Evolutionary conservation across 2,113 vertebrate species (phyloP).

Genomic region (Pandion haliaetus): DNA sequence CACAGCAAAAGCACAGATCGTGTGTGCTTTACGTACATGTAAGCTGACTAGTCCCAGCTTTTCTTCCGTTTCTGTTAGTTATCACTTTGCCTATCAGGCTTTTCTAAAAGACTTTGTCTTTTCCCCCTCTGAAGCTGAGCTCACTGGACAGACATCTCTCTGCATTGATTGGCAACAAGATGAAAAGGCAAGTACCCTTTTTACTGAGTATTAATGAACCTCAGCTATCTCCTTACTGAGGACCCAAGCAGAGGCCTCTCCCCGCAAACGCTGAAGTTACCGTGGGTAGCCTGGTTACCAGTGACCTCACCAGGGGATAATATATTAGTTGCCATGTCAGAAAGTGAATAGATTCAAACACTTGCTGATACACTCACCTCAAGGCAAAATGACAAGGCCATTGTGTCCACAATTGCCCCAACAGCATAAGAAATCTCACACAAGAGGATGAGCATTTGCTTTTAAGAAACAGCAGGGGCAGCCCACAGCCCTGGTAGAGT

Average conservation of each 20-base stretch:
- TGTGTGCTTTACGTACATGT: fast-evolving
- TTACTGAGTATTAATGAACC: not conserved
- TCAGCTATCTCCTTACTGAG: not conserved
- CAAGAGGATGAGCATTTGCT: not conserved
- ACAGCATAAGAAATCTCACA: not conserved
- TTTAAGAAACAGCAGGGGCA: not conserved
- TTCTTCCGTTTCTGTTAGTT: not conserved
- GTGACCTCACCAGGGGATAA: not conserved
- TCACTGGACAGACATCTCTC: not conserved
- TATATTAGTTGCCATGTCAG: not conserved
- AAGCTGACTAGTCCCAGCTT: not conserved
- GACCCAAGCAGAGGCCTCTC: not conserved
- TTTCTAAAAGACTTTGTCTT: not conserved
- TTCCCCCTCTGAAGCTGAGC: not conserved
- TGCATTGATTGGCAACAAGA: not conserved
- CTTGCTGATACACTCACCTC: not conserved
- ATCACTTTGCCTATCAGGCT: not conserved
- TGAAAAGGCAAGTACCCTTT: not conserved
- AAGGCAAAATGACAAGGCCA: not conserved
- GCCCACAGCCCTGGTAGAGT: not conserved
- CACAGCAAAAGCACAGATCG: not conserved
- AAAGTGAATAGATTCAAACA: not conserved
- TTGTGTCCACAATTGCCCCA: not conserved
- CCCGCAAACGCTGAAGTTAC: fast-evolving
- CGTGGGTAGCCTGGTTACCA: not conserved